Conservation (phyloP, 1,140 invertebrate species). For the Arion vulgaris region DNA sequence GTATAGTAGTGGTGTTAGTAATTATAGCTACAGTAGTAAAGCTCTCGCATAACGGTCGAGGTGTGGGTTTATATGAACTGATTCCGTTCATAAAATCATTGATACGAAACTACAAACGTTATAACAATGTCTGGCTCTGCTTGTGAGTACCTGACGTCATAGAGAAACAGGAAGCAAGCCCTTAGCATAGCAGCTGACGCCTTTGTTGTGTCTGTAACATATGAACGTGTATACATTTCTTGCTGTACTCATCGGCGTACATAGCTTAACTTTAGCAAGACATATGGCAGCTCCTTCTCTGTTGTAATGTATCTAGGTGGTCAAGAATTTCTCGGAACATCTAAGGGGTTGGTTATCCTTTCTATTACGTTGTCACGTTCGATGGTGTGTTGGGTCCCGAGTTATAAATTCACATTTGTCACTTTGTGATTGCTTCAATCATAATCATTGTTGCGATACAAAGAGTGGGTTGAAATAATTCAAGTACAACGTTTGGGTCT, state of each 20-base stretch:
- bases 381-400: not conserved
- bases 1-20: too few species aligned
- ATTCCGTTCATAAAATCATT: too few species aligned
- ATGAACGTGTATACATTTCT: not conserved
- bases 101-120: not conserved
- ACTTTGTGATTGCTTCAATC: too few species aligned
- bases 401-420: too few species aligned
- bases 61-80: too few species aligned
- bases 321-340: slow-evolving; percentile 10
- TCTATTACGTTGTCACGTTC: not conserved
- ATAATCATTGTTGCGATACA: too few species aligned
- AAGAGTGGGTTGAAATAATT: not conserved
- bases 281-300: slow-evolving; percentile 1
- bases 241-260: not conserved
- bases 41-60: too few species aligned
- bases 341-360: slow-evolving; percentile 24
- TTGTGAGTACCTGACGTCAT: slow-evolving; percentile 30
- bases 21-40: too few species aligned
- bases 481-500: not conserved
- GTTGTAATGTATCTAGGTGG: slow-evolving; percentile 16
- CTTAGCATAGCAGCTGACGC: slow-evolving; percentile 35
- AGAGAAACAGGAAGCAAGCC: slow-evolving; percentile 31
- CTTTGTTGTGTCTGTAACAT: slow-evolving; percentile 30
- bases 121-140: not conserved
- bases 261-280: not conserved